Percentiles rank a stretch among this genome's conserved stretches.
These are phyloP conservation scores for Microtus oregoni DNA, from an alignment of 2,113 vertebrate species.

Conservation along the genomic window DNA sequence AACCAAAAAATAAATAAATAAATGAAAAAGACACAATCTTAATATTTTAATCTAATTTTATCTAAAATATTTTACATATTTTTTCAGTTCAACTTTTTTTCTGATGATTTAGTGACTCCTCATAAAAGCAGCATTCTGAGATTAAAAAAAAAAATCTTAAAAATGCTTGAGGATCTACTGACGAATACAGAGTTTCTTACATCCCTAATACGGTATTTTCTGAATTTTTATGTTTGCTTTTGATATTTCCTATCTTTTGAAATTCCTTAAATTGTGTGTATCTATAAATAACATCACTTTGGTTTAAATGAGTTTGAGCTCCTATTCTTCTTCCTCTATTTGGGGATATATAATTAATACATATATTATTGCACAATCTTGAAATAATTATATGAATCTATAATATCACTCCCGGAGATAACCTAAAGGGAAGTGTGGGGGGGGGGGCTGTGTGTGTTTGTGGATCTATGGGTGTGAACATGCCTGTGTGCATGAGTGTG, in stretches of 20 bases:
- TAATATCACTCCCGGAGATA: neutral
- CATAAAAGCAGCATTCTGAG: neutral
- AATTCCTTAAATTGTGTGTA: slow-evolving; percentile 5
- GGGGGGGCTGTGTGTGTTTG: neutral
- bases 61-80: neutral
- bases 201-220: neutral
- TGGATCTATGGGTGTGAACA: too few species aligned
- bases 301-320: neutral
- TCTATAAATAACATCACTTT: neutral
- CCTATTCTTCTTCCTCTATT: neutral
- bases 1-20: neutral
- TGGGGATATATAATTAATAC: neutral
- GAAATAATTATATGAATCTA: neutral
- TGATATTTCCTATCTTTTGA: neutral
- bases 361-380: neutral
- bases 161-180: slow-evolving; percentile 12
- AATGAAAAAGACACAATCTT: neutral
- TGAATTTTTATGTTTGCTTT: slow-evolving; percentile 9
- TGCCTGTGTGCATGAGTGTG: too few species aligned
- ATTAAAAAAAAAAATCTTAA: neutral
- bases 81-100: neutral
- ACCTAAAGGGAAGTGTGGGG: neutral
- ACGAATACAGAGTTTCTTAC: neutral
- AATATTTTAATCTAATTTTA: slow-evolving; percentile 35
- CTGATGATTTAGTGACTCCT: neutral